Evolutionary conservation across 2,888 invertebrate species (phyloP).

Genomic region (Galerucella calmariensis): DNA sequence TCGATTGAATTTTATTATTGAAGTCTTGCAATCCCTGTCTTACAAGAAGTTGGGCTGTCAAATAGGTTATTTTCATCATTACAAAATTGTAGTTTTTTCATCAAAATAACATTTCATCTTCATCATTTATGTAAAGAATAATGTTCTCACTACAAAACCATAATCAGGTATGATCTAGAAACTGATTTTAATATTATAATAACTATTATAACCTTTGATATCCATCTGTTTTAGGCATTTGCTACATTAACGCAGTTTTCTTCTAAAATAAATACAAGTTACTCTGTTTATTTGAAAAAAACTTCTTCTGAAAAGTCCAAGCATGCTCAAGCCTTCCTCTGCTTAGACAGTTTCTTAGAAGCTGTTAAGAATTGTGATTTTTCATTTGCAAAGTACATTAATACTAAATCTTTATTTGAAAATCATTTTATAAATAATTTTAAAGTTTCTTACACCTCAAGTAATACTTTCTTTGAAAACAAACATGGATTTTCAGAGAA

Average conservation of each 20-base stretch:
- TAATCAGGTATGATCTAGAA: constrained; percentile 62
- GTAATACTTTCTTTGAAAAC: constrained; percentile 65
- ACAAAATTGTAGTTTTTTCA: constrained; percentile 52
- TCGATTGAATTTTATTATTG: too few species aligned
- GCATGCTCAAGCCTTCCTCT: constrained; percentile 57
- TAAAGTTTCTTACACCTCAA: constrained; percentile 62
- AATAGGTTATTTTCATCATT: constrained; percentile 56
- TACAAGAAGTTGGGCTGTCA: constrained; percentile 47
- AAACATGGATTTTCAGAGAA: constrained; percentile 62
- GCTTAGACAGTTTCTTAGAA: constrained; percentile 65
- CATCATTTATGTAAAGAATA: constrained; percentile 48
- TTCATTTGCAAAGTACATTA: constrained; percentile 59
- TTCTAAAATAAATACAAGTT: constrained; percentile 62
- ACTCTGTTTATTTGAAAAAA: constrained; percentile 61
- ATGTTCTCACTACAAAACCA: constrained; percentile 67
- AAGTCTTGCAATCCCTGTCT: background rate
- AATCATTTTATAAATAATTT: constrained; percentile 59
- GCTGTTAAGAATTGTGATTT: constrained; percentile 63
- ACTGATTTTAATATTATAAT: constrained; percentile 40
- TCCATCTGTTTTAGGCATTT: constrained; percentile 44
- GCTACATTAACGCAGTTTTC: constrained; percentile 59
- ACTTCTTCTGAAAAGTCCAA: constrained; percentile 56
- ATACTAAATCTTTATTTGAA: constrained; percentile 56
- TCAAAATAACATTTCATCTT: constrained; percentile 43
- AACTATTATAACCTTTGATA: constrained; percentile 18